Conservation (phyloP, 2,113 vertebrate genomes). For the Sminthopsis crassicaudata region DNA sequence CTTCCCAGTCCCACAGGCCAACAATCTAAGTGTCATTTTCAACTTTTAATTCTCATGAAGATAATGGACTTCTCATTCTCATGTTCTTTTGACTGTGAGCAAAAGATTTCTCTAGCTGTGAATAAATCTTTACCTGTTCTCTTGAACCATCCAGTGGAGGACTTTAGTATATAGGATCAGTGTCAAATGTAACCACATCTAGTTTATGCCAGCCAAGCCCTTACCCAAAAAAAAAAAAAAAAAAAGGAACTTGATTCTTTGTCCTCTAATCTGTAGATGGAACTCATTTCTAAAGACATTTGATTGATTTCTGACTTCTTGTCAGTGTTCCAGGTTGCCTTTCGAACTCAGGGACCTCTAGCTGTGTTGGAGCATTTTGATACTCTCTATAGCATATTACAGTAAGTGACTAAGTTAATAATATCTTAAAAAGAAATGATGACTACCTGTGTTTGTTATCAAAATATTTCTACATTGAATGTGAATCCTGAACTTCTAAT, state of each 20-base stretch:
- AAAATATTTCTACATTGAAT: constrained; percentile 16
- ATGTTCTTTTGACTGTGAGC: neutral
- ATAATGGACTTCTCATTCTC: neutral
- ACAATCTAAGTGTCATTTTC: neutral
- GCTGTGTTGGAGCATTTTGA: constrained; percentile 95
- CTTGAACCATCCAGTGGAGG: neutral
- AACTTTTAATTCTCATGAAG: neutral
- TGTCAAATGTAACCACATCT: neutral
- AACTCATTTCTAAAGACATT: neutral
- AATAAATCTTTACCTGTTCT: neutral
- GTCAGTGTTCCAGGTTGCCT: constrained; percentile 87
- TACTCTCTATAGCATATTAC: constrained; percentile 90
- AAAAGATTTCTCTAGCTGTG: neutral
- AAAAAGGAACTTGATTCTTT: constrained; percentile 22
- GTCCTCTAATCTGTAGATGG: neutral
- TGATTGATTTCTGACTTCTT: constrained; percentile 7
- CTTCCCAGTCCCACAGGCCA: neutral
- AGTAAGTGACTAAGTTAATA: constrained; percentile 86
- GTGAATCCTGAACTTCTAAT: constrained; percentile 50
- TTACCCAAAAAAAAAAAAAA: neutral
- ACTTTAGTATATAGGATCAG: neutral
- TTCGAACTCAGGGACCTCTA: constrained; percentile 87
- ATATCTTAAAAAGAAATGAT: neutral
- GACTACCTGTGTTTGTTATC: neutral
- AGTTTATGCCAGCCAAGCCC: neutral